Percentiles rank a stretch among this genome's conserved stretches.
Evolutionary conservation across 2,113 vertebrate genomes (phyloP).

Genomic region (Orcinus orca): DNA sequence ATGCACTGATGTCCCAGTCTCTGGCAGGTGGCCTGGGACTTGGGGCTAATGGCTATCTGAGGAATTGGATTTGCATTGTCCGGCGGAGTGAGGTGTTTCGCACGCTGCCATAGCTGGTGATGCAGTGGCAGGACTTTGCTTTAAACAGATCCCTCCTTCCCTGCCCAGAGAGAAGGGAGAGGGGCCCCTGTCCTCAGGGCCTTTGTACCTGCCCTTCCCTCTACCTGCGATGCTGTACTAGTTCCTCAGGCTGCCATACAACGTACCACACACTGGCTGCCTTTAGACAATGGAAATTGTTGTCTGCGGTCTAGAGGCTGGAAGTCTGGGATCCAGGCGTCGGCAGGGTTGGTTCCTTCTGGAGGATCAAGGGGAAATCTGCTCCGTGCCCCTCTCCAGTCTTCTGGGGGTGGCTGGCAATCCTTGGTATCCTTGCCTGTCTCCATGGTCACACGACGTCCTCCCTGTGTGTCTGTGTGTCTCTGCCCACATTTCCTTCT

Average conservation of each 20-base stretch:
- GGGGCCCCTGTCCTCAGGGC: background rate
- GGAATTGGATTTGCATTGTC: background rate
- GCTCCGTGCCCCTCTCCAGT: background rate
- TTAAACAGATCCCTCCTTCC: background rate
- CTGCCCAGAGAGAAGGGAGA: background rate
- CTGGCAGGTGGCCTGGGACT: background rate
- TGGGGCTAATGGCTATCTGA: background rate
- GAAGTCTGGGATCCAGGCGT: too few relatives aligned
- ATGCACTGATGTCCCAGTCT: background rate
- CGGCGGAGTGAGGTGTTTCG: background rate
- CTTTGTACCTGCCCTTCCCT: background rate
- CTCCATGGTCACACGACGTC: fast-evolving
- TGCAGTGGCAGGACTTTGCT: background rate
- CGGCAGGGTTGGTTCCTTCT: background rate
- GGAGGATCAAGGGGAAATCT: background rate
- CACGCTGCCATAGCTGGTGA: background rate
- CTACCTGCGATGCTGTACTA: fast-evolving
- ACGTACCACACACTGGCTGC: fast-evolving
- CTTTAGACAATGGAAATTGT: fast-evolving
- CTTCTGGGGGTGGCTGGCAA: fast-evolving
- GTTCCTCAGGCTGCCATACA: fast-evolving
- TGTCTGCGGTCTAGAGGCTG: background rate
- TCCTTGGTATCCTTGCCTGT: background rate
- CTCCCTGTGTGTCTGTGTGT: background rate
- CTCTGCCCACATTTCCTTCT: background rate